Percentiles rank a stretch among this genome's conserved stretches.
phyloP scores from a whole-genome alignment of 2,113 vertebrate genomes.

The Echinops telfairi region DNA sequence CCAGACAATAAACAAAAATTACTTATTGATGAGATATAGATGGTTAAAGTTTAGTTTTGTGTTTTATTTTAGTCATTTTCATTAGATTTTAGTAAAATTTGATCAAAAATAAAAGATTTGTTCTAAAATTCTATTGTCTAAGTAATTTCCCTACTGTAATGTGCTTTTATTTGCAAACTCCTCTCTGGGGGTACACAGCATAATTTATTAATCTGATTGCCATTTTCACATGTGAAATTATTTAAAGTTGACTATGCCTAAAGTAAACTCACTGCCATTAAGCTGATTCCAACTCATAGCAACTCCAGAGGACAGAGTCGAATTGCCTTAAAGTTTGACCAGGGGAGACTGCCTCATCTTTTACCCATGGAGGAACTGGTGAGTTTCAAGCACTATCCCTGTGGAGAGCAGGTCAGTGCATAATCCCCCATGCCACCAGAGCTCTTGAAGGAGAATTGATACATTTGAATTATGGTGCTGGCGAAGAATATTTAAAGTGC shows the following conservation, averaged over 20 bases:
- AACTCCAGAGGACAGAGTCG: no score
- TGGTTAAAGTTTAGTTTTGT: conserved; percentile 33
- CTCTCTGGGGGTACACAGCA: background rate
- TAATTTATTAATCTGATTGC: background rate
- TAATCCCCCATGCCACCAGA: no score
- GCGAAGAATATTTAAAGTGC: no score
- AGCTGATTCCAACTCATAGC: no score
- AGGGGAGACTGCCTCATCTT: no score
- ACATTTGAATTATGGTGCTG: no score
- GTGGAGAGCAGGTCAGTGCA: no score
- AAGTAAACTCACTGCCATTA: background rate
- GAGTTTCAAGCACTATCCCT: no score
- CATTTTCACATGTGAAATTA: background rate
- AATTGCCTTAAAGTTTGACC: no score
- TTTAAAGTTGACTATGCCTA: conserved; percentile 5
- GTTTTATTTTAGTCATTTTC: background rate
- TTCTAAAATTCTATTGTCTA: background rate
- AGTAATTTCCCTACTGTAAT: background rate
- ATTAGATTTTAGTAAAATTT: conserved; percentile 11
- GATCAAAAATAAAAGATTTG: conserved; percentile 6
- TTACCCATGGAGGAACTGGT: no score
- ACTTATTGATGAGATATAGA: background rate
- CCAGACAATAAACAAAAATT: background rate
- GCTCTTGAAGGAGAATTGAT: no score
- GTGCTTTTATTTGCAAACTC: background rate